Evolutionary conservation across 2,888 invertebrate genomes (phyloP), one percentile per base, ranked within the genome.

Genomic region (Melinaea marsaeus): DNA sequence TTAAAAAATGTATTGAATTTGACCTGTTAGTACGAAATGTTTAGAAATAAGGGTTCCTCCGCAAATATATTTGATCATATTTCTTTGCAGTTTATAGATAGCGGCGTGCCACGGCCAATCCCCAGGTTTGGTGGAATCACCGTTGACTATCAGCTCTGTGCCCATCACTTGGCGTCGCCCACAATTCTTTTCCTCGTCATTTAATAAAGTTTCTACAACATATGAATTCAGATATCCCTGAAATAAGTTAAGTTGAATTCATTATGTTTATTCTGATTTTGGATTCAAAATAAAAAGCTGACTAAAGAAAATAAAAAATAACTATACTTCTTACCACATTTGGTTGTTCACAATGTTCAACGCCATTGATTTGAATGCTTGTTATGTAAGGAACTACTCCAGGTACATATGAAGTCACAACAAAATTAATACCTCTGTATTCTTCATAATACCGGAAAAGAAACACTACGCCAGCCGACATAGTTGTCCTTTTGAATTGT

Each of bases 91-190:
- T 55, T 74, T 77, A 47, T 81, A 83, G 33, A 88, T 62, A 0
- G 86, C 88, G 0, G 72, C 78, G 69, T 88, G 88, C 87, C 88
- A 88, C 0, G 88, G 87, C 86, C 85, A 88, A 65, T 87, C 85
- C 0, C 87, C 87, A 4, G 83, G 78, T 54, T 82, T 80, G 0
- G 84, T 80, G 0, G 75, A 69, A 6, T 69, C 66, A 0, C 85
- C 87, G 46, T 78, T 77, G 0, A 83, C 81, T 37, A 88, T 84
- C 11, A 86, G 68, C 54, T 77, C 81, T 0, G 80, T 81, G 46
- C 83, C 79, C 0, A 69, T 63, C 0, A 85, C 70, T 63, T 81
- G 74, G 0, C 80, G 76, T 65, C 76, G 72, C 2, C 86, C 86
- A 65, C 86, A 86, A 0, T 70, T 67, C 0, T 63, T 64, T 4